Evolutionary conservation across 1,140 invertebrate species (phyloP), one percentile per base, ranked within the genome.

Genomic region (Heliconius nattereri): DNA sequence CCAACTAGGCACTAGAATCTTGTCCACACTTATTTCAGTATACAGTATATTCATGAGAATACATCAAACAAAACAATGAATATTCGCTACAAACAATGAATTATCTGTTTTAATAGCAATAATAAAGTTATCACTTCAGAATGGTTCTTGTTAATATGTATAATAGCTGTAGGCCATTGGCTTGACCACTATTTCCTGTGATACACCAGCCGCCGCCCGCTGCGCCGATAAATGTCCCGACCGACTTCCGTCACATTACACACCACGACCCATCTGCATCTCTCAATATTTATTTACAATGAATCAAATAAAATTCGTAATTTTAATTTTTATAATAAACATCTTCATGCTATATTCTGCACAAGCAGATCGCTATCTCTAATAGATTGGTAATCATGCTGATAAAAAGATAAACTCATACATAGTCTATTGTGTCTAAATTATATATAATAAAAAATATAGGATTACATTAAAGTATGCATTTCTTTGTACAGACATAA

Each of bases 181-280:
- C 83, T 85, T 87, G 85, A 87, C 85, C 87, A 87, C 84, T 82
- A 83, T 81, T 88, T 91, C 90, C 90, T 90, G 90, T 76, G 90
- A 91, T 89, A 90, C 82, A 81, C 78, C 82, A 71, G 79, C 83
- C 78, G 80, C 77, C 84, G 83, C 74, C 78, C 71, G 83, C 71
- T 77, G 75, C 71, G 73, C 70, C 81, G 88, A 90, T 90, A 90
- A 88, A 83, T 84, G 83, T 79, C 80, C 83, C 85, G 81, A 81
- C 80, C 78, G 75, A 83, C 85, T 89, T 91, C 90, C 90, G 87
- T 85, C 85, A 82, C 76, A 72, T 72, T 40, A 37, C 71, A 40
- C 71, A 40, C 32, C 71, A 76, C 70, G 74, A 78, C 76, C 49
- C 80, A 80, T 83, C 82, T 81, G 70, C 83, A 82, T 79, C 66